phyloP scores from a whole-genome alignment of 2,888 invertebrate species.

The Lacanobia wlatinum region DNA sequence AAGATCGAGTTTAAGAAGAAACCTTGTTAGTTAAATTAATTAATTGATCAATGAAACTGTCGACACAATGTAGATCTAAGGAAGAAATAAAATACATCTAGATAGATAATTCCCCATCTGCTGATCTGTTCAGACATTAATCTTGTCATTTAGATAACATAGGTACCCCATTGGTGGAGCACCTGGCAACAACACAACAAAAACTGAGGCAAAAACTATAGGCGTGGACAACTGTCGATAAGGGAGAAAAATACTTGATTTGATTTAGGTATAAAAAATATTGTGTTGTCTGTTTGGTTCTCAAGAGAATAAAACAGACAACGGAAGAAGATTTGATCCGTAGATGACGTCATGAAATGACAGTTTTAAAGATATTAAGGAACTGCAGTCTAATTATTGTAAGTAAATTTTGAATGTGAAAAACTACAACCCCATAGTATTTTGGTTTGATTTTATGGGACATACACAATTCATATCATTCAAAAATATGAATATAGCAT shows the following conservation, averaged over 20 bases:
- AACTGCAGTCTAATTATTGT: neutral
- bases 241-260: constrained; percentile 22
- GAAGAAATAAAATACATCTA: constrained; percentile 16
- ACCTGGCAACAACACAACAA: constrained; percentile 41
- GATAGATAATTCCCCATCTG: constrained; percentile 24
- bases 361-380: constrained; percentile 3
- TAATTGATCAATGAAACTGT: neutral
- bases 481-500: no score
- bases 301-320: no score
- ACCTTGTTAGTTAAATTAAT: neutral
- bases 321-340: constrained; percentile 15
- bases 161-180: constrained; percentile 5
- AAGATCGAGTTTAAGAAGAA: neutral
- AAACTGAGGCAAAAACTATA: constrained; percentile 43
- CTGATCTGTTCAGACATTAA: constrained; percentile 20
- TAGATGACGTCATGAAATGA: constrained; percentile 5
- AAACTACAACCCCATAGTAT: no score
- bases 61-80: neutral
- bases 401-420: no score
- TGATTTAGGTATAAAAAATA: neutral
- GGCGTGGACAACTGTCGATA: constrained; percentile 44
- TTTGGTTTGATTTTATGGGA: no score
- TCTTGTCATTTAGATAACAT: constrained; percentile 38
- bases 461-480: no score
- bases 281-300: neutral